A percentile compares a stretch with the other conserved stretches of the same genome.
These are phyloP conservation scores for Drosophila antonietae DNA, from an alignment of 2,888 invertebrate species.

Conservation along the genomic window DNA sequence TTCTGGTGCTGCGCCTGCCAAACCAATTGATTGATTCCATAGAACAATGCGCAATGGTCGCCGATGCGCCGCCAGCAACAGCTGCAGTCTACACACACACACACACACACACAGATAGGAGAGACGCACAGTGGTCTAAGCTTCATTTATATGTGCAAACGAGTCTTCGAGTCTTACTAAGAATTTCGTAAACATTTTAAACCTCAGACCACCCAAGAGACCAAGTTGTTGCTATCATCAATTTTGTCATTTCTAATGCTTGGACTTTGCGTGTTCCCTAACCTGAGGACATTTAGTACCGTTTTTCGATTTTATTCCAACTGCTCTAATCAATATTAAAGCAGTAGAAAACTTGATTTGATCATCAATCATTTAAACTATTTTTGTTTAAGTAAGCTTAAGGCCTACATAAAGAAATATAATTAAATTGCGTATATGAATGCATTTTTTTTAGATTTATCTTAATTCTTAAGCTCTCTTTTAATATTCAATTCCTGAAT, in stretches of 20 bases:
- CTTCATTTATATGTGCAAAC: conserved; percentile 2
- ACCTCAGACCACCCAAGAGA: conserved; percentile 1
- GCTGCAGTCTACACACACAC: conserved; percentile 31
- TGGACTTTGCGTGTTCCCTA: neutral
- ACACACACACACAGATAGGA: conserved; percentile 8
- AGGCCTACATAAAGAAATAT: neutral
- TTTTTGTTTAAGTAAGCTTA: neutral
- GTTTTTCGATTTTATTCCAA: neutral
- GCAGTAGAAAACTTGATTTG: too few relatives aligned
- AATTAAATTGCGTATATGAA: too few relatives aligned
- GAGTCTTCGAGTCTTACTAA: neutral
- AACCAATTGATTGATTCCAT: conserved; percentile 77
- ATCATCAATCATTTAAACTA: neutral
- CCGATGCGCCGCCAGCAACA: conserved; percentile 42
- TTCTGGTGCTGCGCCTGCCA: conserved; percentile 72
- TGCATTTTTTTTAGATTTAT: too few relatives aligned
- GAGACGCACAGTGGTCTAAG: conserved; percentile 56
- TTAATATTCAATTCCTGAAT: neutral
- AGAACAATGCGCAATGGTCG: conserved; percentile 72
- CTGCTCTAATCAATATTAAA: neutral
- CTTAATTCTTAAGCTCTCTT: too few relatives aligned
- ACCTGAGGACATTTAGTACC: neutral
- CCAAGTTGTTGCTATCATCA: neutral
- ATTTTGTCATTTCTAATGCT: conserved; percentile 4
- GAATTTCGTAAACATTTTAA: neutral